These are phyloP conservation scores for Acestrorhynchus altus DNA, from an alignment of 2,797 vertebrate species.

Conservation along the genomic window DNA sequence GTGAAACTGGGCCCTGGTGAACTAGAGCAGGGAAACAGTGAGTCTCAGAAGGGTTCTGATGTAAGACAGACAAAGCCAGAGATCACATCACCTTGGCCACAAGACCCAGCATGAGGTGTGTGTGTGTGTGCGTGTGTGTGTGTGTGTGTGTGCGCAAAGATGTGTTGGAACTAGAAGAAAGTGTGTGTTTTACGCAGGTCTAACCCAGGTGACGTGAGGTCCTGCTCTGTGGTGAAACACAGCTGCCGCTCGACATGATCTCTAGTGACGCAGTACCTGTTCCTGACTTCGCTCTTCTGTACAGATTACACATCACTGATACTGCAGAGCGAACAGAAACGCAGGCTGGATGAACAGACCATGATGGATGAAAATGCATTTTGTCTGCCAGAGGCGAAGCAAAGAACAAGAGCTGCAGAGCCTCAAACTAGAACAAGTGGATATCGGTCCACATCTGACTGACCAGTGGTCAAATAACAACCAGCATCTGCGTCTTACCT, in stretches of 20 bases:
- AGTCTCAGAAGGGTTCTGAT: too few relatives aligned
- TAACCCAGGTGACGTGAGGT: background rate
- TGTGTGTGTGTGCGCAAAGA: background rate
- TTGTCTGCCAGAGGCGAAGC: conserved; percentile 8
- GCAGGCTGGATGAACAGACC: background rate
- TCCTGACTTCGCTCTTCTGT: background rate
- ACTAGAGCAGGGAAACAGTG: too few relatives aligned
- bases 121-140: background rate
- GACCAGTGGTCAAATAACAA: background rate
- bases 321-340: background rate
- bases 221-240: background rate
- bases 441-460: conserved; percentile 7
- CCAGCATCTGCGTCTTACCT: background rate
- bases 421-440: background rate
- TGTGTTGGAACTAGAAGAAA: background rate
- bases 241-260: background rate
- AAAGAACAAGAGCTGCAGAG: conserved; percentile 15
- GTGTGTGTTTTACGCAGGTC: background rate
- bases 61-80: too few relatives aligned
- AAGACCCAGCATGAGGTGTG: background rate
- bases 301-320: background rate
- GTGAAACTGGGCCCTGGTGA: too few relatives aligned
- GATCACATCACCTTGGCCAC: too few relatives aligned
- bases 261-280: background rate
- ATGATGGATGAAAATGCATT: background rate